phyloP scores from a whole-genome alignment of 2,113 vertebrate genomes.

The Oncorhynchus masou region DNA sequence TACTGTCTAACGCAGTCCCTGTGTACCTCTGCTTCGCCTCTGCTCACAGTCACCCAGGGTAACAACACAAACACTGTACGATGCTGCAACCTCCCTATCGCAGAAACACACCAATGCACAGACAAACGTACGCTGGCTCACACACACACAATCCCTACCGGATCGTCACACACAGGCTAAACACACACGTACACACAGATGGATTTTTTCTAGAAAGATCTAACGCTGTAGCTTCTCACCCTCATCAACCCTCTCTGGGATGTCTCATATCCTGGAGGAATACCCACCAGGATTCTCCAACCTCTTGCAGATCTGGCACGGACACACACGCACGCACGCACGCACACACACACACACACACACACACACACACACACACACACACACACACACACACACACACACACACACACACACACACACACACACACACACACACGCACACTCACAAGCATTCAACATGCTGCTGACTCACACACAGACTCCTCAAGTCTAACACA shows the following conservation, averaged over 20 bases:
- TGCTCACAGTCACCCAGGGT: neutral
- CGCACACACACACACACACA: neutral
- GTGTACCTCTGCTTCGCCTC: neutral
- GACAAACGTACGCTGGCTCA: neutral
- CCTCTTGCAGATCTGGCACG: neutral
- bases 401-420: too few species aligned
- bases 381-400: neutral
- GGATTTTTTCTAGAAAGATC: neutral
- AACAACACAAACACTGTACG: neutral
- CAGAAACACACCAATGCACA: neutral
- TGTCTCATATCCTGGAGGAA: neutral
- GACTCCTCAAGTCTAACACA: too few species aligned
- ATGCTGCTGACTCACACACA: too few species aligned
- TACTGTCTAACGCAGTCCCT: too few species aligned
- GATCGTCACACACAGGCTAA: neutral
- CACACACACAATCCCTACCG: neutral
- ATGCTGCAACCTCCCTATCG: neutral
- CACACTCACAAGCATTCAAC: too few species aligned
- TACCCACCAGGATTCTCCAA: neutral
- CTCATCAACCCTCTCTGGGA: neutral
- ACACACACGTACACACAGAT: neutral
- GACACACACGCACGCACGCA: constrained; percentile 1
- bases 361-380: neutral
- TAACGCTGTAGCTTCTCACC: neutral
- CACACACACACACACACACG: neutral